Base-by-base conservation (phyloP, 2,113 vertebrate species). In the Formicarius rufipectus region DNA sequence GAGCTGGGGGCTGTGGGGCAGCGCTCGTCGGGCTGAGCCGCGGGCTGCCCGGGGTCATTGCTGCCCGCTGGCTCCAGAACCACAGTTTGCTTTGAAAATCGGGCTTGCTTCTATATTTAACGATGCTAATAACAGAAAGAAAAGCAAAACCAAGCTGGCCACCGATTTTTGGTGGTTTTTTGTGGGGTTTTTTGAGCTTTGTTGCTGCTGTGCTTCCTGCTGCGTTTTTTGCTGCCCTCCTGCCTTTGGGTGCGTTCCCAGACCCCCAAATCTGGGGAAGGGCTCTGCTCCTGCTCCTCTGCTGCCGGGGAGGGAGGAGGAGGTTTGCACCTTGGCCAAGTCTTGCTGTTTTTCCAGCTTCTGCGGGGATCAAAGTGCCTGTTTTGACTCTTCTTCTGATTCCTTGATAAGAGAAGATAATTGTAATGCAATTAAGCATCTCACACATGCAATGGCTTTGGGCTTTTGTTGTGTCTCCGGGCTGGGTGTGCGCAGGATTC, bases 381-480 rank as follows among this genome's bases (percentile, higher is more conserved):
- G 94, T 84, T 75, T 68, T 39, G 90, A 73, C 92, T 94, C 84
- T 60, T 18, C 50, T 84, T 53, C 42, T 2, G 37, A 37, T 37
- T 18, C 58, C 79, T 33, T 33, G 85, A 81, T 64, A 42, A 68
- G 10, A 4, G 62, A 39, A 28, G 40, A 12, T 42, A 76, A 47
- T 39, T 89, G 50, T 25, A 50, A 8, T 3, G 68, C 62, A 44
- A 25, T 88, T 15, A 47, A 92, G 66, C 8, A 15, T 39, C 37
- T n/a, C 56, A 1, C 6, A 4, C 31, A 14, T 1, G 35, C 66
- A 20, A 3, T 1, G 10, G 16, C 66, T 83, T 13, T 14, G 30
- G 21, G 35, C 30, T 77, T 39, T 94, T 95, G 91, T 96, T 96
- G 87, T 85, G 91, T 91, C 87, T 93, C 1, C 2, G 50, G 50